A percentile compares a stretch with the other conserved stretches of the same genome.
phyloP scores from a whole-genome alignment of 2,113 vertebrate species.

The Prinia subflava region DNA sequence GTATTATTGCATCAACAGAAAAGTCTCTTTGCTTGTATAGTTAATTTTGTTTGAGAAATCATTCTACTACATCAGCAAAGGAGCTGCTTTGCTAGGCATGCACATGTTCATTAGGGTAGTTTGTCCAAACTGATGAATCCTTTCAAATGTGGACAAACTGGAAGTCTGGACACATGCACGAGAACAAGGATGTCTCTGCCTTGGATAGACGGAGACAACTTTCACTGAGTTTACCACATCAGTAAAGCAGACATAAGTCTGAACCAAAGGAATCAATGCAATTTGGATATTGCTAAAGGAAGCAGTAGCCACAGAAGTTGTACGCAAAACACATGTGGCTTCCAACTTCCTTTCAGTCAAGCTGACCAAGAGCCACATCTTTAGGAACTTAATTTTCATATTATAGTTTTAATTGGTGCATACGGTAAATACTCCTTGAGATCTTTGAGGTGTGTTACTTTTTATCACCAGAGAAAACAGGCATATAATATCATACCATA shows the following conservation, averaged over 20 bases:
- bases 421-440: conserved; percentile 23
- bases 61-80: not conserved
- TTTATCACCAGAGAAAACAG: not conserved
- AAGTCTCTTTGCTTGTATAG: not conserved
- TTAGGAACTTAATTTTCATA: not conserved
- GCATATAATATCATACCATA: not conserved
- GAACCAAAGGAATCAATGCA: not conserved
- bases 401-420: conserved; percentile 58
- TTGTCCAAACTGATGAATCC: not conserved
- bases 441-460: conserved; percentile 20
- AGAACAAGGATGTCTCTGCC: not conserved
- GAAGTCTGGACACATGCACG: not conserved
- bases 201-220: not conserved
- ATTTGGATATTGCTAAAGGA: not conserved
- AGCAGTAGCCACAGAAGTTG: not conserved
- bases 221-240: not conserved
- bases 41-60: not conserved
- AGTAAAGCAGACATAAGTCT: not conserved
- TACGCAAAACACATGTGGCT: not conserved
- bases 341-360: not conserved
- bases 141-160: not conserved
- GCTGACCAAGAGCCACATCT: not conserved
- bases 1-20: not conserved
- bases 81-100: not conserved
- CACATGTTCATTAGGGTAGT: not conserved